Evolutionary conservation across 1,140 invertebrate species (phyloP).

Genomic region (Helicoverpa zea): DNA sequence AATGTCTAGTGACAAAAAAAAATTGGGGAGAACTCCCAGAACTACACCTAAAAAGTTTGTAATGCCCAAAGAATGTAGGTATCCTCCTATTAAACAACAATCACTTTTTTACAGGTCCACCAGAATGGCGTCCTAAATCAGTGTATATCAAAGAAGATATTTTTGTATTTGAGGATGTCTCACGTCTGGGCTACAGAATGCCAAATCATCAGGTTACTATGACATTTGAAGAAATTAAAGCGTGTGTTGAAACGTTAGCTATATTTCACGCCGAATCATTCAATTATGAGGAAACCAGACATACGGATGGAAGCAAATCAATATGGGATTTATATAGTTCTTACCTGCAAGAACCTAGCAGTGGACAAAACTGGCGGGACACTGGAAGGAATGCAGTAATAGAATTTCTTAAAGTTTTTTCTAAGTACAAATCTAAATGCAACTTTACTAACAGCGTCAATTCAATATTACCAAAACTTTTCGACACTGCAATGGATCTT

Average conservation of each 20-base stretch:
- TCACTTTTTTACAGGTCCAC: constrained; percentile 58
- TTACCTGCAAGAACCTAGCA: constrained; percentile 76
- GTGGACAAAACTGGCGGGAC: constrained; percentile 78
- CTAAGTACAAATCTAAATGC: constrained; percentile 62
- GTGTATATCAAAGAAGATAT: constrained; percentile 67
- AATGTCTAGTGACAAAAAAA: too few relatives aligned
- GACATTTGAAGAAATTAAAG: constrained; percentile 83
- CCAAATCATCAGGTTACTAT: constrained; percentile 67
- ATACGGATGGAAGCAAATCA: constrained; percentile 74
- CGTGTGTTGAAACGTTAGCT: constrained; percentile 85
- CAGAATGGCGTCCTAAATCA: constrained; percentile 71
- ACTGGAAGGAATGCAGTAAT: constrained; percentile 79
- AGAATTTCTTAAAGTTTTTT: constrained; percentile 82
- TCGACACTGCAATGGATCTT: constrained; percentile 79
- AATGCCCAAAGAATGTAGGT: too few relatives aligned
- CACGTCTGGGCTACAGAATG: constrained; percentile 70
- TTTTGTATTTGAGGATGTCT: constrained; percentile 78
- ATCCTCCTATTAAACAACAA: not conserved
- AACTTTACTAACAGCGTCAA: constrained; percentile 63
- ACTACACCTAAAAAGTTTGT: too few relatives aligned
- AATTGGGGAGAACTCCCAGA: too few relatives aligned
- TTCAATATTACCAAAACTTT: constrained; percentile 69
- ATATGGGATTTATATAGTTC: constrained; percentile 85
- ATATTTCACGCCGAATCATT: constrained; percentile 87
- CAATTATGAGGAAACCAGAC: constrained; percentile 84